Evolutionary conservation across 2,797 vertebrate species (phyloP).

Genomic region (Apogon talboti): DNA sequence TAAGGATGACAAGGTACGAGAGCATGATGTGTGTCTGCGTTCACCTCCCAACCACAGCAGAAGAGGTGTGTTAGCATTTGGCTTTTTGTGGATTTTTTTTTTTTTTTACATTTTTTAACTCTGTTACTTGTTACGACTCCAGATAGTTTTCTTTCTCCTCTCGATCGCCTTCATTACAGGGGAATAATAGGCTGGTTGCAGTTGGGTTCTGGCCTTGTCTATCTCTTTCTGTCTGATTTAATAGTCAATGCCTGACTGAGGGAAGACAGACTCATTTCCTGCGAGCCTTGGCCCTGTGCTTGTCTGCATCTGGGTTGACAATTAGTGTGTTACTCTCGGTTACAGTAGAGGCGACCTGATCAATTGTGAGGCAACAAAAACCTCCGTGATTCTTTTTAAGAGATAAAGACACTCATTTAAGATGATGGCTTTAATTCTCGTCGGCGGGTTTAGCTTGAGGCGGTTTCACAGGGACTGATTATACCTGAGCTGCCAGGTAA

Average conservation of each 20-base stretch:
- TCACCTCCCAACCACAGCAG: slow-evolving; percentile 56
- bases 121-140: slow-evolving; percentile 25
- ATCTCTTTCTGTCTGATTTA: slow-evolving; percentile 56
- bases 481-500: slow-evolving; percentile 56
- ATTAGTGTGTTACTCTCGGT: slow-evolving; percentile 38
- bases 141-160: slow-evolving; percentile 32
- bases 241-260: slow-evolving; percentile 55
- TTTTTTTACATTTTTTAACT: background rate
- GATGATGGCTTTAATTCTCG: slow-evolving; percentile 8
- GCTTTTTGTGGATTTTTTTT: slow-evolving; percentile 23
- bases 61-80: slow-evolving; percentile 44
- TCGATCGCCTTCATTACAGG: slow-evolving; percentile 50
- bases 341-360: slow-evolving; percentile 33
- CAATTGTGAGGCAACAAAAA: slow-evolving; percentile 13
- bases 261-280: slow-evolving; percentile 59
- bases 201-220: slow-evolving; percentile 52
- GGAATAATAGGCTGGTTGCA: slow-evolving; percentile 39
- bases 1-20: slow-evolving; percentile 92
- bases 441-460: background rate
- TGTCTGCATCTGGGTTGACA: slow-evolving; percentile 39
- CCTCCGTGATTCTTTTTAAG: background rate
- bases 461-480: slow-evolving; percentile 15
- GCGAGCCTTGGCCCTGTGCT: slow-evolving; percentile 38
- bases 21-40: slow-evolving; percentile 79
- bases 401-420: background rate